Evolutionary conservation across 2,797 vertebrate species (phyloP).

Genomic region (Gymnopithys bicolor): DNA sequence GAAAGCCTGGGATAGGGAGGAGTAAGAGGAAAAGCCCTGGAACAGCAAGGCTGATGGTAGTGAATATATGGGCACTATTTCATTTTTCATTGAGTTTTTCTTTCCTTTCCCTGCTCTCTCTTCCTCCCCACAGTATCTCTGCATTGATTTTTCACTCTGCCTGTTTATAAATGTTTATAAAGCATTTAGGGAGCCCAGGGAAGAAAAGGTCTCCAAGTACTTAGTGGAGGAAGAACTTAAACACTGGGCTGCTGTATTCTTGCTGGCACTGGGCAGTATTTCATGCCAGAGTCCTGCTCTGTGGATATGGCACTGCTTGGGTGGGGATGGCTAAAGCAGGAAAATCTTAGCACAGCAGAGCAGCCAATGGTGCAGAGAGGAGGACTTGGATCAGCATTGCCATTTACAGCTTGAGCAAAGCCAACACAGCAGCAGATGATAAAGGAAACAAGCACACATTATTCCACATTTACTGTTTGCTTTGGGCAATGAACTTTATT

Average conservation of each 20-base stretch:
- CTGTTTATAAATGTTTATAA: constrained; percentile 67
- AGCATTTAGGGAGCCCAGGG: constrained; percentile 45
- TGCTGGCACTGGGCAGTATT: not conserved
- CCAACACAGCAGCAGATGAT: not conserved
- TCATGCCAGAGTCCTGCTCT: not conserved
- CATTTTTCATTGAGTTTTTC: constrained; percentile 24
- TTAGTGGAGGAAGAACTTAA: constrained; percentile 28
- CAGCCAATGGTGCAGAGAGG: not conserved
- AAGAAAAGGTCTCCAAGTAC: constrained; percentile 23
- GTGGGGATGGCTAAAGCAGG: not conserved
- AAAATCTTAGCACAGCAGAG: not conserved
- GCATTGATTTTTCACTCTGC: constrained; percentile 64
- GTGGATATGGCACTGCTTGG: not conserved
- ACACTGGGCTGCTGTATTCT: not conserved
- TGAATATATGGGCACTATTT: not conserved
- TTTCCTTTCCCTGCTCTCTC: not conserved
- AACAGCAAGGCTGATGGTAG: not conserved
- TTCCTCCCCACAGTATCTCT: not conserved
- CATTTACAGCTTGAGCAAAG: not conserved
- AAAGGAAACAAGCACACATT: not conserved
- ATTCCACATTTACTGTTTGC: not conserved
- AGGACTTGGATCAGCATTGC: not conserved
- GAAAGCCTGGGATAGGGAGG: not conserved
- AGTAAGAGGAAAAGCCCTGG: not conserved
- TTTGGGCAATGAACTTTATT: not conserved